Base-by-base conservation (phyloP, 2,113 vertebrate genomes). In the Nannospalax galili region DNA sequence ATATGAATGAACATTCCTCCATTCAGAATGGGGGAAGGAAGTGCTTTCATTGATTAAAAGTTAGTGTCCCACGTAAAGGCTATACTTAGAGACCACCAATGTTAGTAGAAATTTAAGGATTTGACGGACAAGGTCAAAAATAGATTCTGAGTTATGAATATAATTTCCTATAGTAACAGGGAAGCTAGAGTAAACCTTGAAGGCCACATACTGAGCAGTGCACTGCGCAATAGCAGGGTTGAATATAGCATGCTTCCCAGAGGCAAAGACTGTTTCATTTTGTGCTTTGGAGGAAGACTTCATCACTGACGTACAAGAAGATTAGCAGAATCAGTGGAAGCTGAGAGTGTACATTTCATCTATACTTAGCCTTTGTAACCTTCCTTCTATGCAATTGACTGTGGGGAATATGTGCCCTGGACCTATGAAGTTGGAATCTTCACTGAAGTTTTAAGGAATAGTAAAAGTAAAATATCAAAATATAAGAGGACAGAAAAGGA, bases 381-480 rank as follows among this genome's bases (percentile, higher is more conserved):
- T 30, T 69, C 28, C 45, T 60, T 4, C 7, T n/a, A 0, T 69
- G 10, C 19, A 37, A 86, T 87, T 40, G 20, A 90, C n/a, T 84
- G 5, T 5, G 84, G 58, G n/a, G 6, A 79, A 84, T 87, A 80
- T 24, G 56, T 84, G 30, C 8, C 8, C 17, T 45, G 42, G 40
- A 28, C 6, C 42, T 81, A 3, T 69, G 72, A 48, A 7, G 0
- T 32, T 35, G 74, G 70, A 90, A 30, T 67, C 14, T 64, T 90
- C 8, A 8, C 1, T 64, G 60, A 67, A 3, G 30, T 70, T 88
- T 93, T 60, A 62, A 73, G 42, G 52, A 56, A 75, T n/a, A 88
- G 30, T 82, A 92, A 42, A 58, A 35, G 14, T n/a, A 94, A 72
- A 60, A 26, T 95, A 64, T 56, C 12, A 74, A 88, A 94, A 40